A percentile compares a stretch with the other conserved stretches of the same genome.
phyloP scores from a whole-genome alignment of 37 sponge, comb jelly and placozoan genomes.

The Crambe crambe region DNA sequence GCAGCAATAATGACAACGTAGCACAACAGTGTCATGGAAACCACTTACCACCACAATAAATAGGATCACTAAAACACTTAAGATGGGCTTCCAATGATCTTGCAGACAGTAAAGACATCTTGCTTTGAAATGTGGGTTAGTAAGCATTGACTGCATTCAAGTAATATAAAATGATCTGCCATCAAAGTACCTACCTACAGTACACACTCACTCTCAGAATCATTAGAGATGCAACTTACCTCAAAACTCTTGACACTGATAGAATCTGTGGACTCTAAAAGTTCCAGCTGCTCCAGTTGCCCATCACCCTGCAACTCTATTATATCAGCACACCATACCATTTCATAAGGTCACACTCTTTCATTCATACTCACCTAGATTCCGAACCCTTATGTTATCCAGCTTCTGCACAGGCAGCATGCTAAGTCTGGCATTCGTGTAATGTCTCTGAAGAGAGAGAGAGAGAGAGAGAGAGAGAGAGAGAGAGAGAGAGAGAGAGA shows the following conservation, averaged over 20 bases:
- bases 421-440: conserved; percentile 28
- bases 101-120: conserved; percentile 10
- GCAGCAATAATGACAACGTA: not conserved
- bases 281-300: conserved; percentile 44
- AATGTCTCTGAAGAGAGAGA: not conserved
- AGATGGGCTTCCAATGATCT: conserved; percentile 4
- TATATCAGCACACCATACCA: not conserved
- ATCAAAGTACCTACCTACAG: too few species aligned
- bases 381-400: conserved; percentile 30
- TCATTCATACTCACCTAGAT: conserved; percentile 25
- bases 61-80: not conserved
- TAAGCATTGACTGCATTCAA: not conserved
- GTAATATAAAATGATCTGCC: not conserved
- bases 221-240: conserved; percentile 1
- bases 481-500: too few species aligned
- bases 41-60: conserved; percentile 25
- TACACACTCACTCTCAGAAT: not conserved
- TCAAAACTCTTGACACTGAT: conserved; percentile 42
- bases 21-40: not conserved
- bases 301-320: conserved; percentile 18
- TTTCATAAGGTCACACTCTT: not conserved
- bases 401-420: not conserved
- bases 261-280: conserved; percentile 34
- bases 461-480: too few species aligned
- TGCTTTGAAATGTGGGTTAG: not conserved